phyloP scores from a whole-genome alignment of 1,140 invertebrate species.

The Arion vulgaris region DNA sequence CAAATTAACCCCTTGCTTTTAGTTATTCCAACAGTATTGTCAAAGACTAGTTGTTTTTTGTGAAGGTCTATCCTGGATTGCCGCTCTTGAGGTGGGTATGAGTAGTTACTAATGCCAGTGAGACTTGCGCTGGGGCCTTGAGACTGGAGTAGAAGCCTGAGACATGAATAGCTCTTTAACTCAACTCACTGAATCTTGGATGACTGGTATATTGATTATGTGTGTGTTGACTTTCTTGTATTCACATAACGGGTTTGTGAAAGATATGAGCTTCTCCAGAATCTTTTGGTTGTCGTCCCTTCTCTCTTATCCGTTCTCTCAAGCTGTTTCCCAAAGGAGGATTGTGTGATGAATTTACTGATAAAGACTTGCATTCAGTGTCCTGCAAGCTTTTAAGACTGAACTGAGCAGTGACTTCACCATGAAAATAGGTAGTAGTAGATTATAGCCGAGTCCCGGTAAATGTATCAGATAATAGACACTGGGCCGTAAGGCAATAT shows the following conservation, averaged over 20 bases:
- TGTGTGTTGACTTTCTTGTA: neutral
- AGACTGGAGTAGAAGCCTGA: neutral
- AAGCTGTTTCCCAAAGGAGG: neutral
- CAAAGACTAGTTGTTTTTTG: too few species aligned
- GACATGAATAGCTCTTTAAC: neutral
- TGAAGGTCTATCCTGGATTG: too few species aligned
- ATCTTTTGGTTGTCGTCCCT: neutral
- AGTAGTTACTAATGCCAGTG: slow-evolving; percentile 23
- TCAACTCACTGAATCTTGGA: neutral
- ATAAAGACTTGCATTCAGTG: slow-evolving; percentile 26
- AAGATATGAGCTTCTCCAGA: slow-evolving; percentile 24
- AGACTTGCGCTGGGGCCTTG: neutral
- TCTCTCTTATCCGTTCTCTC: neutral
- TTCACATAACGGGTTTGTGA: slow-evolving; percentile 38
- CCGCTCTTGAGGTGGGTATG: too few species aligned
- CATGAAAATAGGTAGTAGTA: slow-evolving; percentile 54
- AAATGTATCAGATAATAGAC: slow-evolving; percentile 7
- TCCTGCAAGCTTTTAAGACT: slow-evolving; percentile 51
- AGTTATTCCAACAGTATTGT: too few species aligned
- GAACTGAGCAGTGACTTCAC: slow-evolving; percentile 47
- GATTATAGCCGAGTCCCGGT: slow-evolving; percentile 36
- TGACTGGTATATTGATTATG: neutral
- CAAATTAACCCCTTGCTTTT: too few species aligned
- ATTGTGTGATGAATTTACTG: neutral
- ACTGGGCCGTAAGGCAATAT: slow-evolving; percentile 42